Conservation (phyloP, 2,797 vertebrate species). For the Eidolon dupreanum region DNA sequence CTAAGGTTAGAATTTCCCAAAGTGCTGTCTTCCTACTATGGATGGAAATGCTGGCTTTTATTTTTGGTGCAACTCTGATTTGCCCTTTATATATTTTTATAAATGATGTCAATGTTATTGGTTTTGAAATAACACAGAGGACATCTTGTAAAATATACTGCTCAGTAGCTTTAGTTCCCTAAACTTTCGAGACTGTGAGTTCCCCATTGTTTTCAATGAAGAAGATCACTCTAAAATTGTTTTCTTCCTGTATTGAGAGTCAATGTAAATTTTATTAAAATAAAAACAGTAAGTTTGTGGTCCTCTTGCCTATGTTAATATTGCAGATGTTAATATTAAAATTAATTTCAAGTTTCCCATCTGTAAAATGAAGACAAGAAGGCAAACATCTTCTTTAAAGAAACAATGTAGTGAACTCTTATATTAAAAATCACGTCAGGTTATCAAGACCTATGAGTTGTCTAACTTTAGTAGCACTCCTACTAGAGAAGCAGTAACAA, state of each 20-base stretch:
- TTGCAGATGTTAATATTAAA: slow-evolving; percentile 15
- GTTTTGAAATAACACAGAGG: slow-evolving; percentile 44
- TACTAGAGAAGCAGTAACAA: neutral
- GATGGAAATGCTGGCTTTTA: slow-evolving; percentile 72
- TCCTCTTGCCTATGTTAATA: slow-evolving; percentile 11
- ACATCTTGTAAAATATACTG: neutral
- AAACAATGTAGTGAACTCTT: neutral
- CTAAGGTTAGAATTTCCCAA: slow-evolving; percentile 75
- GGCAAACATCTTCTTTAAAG: neutral
- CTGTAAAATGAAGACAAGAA: slow-evolving; percentile 2
- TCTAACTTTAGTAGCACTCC: neutral
- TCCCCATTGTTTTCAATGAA: neutral
- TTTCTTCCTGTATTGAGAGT: neutral
- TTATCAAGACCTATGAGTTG: neutral
- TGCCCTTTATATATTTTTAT: slow-evolving; percentile 64
- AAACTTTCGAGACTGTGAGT: neutral
- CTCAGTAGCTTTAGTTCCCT: neutral
- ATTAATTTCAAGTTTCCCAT: neutral
- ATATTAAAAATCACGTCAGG: neutral
- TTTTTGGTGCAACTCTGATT: slow-evolving; percentile 66
- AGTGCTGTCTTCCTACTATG: slow-evolving; percentile 60
- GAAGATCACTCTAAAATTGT: neutral
- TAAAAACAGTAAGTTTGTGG: neutral
- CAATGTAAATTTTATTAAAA: neutral
- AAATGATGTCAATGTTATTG: slow-evolving; percentile 55